Evolutionary conservation across 2,888 invertebrate species (phyloP).

Genomic region (Dryobotodes eremita): DNA sequence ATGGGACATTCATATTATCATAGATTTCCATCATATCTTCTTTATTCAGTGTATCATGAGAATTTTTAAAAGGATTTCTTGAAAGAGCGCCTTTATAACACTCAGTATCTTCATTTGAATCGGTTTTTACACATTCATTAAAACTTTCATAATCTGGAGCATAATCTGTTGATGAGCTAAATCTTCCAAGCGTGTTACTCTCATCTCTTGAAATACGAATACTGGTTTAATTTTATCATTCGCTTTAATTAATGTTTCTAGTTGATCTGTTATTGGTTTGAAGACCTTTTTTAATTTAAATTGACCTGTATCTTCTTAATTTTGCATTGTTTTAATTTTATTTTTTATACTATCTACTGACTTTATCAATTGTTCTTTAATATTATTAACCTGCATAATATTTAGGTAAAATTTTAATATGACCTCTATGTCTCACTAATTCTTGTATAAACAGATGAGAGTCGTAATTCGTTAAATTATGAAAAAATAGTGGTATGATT

Average conservation of each 20-base stretch:
- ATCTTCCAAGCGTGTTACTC: conserved; percentile 8
- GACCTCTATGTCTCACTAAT: not conserved
- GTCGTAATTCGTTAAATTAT: too few species aligned
- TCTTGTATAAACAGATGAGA: too few species aligned
- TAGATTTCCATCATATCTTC: conserved; percentile 9
- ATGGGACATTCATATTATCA: conserved; percentile 4
- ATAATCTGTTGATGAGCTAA: not conserved
- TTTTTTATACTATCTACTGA: conserved; percentile 2
- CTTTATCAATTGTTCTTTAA: conserved; percentile 4
- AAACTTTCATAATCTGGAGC: conserved; percentile 16
- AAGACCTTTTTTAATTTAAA: conserved; percentile 6
- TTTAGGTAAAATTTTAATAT: not conserved
- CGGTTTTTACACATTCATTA: conserved; percentile 10
- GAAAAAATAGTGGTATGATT: too few species aligned
- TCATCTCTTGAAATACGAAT: conserved; percentile 6
- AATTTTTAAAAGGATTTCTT: conserved; percentile 10
- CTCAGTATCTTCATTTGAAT: not conserved
- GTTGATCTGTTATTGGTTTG: conserved; percentile 25
- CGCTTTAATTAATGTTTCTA: conserved; percentile 7
- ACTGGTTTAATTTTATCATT: conserved; percentile 13
- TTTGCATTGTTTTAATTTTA: conserved; percentile 4
- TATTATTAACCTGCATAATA: not conserved
- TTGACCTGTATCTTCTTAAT: not conserved
- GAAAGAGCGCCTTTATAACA: conserved; percentile 2
- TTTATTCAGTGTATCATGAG: not conserved